A percentile compares a stretch with the other conserved stretches of the same genome.
Conservation (phyloP, 2,797 vertebrate genomes). For the Chiroxiphia lanceolata region DNA sequence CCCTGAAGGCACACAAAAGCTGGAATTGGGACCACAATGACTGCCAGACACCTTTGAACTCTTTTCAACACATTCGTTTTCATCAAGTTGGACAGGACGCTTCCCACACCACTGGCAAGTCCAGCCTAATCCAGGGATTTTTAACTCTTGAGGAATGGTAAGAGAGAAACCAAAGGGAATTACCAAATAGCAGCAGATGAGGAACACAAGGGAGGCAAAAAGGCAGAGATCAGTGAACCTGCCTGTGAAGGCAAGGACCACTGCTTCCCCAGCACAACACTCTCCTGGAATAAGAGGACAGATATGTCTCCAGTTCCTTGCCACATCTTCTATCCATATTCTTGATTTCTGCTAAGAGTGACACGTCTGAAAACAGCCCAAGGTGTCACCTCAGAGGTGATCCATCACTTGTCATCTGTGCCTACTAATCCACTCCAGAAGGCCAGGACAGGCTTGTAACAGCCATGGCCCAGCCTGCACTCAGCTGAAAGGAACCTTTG, state of each 20-base stretch:
- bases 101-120: neutral
- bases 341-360: neutral
- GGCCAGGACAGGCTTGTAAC: neutral
- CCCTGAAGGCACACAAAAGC: neutral
- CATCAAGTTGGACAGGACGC: fast-evolving
- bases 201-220: neutral
- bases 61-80: fast-evolving
- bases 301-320: neutral
- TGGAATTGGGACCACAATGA: neutral
- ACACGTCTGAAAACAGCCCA: neutral
- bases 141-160: neutral
- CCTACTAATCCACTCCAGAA: neutral
- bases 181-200: neutral
- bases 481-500: neutral
- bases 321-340: neutral
- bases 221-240: neutral
- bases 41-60: neutral
- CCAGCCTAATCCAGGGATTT: neutral
- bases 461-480: neutral
- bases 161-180: neutral
- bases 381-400: neutral
- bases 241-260: neutral
- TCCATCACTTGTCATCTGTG: neutral
- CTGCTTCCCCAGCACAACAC: neutral
- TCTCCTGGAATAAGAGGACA: neutral